Base-by-base conservation (phyloP, 2,797 vertebrate species). In the Florisuga fusca region DNA sequence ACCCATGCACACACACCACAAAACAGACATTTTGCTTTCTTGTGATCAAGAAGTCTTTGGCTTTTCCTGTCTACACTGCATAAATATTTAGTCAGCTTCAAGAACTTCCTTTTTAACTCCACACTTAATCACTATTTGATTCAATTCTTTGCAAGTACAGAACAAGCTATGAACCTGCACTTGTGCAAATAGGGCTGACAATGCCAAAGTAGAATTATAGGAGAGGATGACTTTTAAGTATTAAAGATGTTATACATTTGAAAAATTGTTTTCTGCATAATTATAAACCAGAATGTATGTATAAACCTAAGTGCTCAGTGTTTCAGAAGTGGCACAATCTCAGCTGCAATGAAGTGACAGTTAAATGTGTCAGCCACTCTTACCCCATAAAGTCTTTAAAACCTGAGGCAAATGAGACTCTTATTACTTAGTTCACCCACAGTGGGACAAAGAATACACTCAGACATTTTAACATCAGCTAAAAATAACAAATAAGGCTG, bases 41-140 rank as follows among this genome's bases (percentile, higher is more conserved):
- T 95, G 57, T 89, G 25, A 67, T 61, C 85, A 89, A 78, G 48
- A 84, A 68, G 34, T 51, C 81, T 71, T 74, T 38, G 31, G n/a
- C 27, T 88, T 93, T 95, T 91, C 43, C 58, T 90, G 90, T 79
- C 38, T 85, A 93, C 31, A 64, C 36, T 77, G 78, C 43, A 80
- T 94, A 93, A 95, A 84, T 81, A 91, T 89, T 95, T 79, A 84
- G 68, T 92, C 53, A 89, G 48, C 57, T 89, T 94, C 62, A 95
- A 94, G 16, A 96, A 85, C 14, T 77, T 93, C 45, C 82, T 76
- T 77, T 84, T 81, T 59, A 76, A 55, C 18, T 81, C 48, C 31
- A 41, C 3, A 10, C 64, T 59, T 90, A 88, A 90, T 53, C 5
- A 29, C 18, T 48, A 25, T 45, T 51, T 74, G 55, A 87, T 23